Evolutionary conservation across 2,888 invertebrate species (phyloP).

Genomic region (Leptothorax acervorum): DNA sequence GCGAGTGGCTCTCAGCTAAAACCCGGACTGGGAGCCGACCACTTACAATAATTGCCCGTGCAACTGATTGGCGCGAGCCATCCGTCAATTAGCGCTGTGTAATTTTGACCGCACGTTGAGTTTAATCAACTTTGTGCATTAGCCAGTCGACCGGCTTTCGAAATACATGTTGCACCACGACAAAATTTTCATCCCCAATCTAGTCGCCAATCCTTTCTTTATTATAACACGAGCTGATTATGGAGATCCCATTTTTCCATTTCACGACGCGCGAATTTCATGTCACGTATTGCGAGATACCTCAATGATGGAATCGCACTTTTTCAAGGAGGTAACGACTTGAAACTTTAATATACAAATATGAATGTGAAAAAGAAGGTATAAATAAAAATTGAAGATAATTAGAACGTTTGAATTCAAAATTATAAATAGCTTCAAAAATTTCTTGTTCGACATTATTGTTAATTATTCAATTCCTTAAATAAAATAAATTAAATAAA

Average conservation of each 20-base stretch:
- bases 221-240: constrained; percentile 33
- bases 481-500: background rate
- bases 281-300: constrained; percentile 10
- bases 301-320: background rate
- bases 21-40: constrained; percentile 52
- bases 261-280: background rate
- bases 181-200: constrained; percentile 64
- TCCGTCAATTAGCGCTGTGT: constrained; percentile 74
- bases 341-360: background rate
- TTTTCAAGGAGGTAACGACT: background rate
- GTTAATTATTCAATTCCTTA: background rate
- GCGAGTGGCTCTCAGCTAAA: constrained; percentile 60
- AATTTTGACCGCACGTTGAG: constrained; percentile 71
- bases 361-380: background rate
- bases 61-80: constrained; percentile 72
- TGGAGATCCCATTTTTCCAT: constrained; percentile 21
- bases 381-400: background rate
- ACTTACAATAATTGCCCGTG: constrained; percentile 76
- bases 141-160: constrained; percentile 57
- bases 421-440: background rate
- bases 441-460: background rate
- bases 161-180: constrained; percentile 58
- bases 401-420: background rate
- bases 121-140: constrained; percentile 74
- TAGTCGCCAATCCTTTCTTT: constrained; percentile 29